phyloP scores from a whole-genome alignment of 2,113 vertebrate species.

The Egretta garzetta region DNA sequence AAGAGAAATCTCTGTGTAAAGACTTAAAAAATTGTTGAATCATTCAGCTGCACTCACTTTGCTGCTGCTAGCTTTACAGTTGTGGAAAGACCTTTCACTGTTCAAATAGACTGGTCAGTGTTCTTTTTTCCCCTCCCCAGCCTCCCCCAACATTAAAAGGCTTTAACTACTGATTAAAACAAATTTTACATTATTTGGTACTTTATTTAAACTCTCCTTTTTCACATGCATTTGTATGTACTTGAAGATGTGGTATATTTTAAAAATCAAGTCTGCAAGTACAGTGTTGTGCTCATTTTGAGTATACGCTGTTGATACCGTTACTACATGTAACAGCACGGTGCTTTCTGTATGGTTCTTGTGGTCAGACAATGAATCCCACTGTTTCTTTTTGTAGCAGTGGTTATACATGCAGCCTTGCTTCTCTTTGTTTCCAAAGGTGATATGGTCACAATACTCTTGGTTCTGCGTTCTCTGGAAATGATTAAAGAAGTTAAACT shows the following conservation, averaged over 20 bases:
- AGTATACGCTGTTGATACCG: not conserved
- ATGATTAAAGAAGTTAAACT: not conserved
- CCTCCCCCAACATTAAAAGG: not conserved
- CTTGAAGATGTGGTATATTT: not conserved
- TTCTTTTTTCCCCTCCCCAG: not conserved
- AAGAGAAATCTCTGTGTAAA: not conserved
- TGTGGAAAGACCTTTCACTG: not conserved
- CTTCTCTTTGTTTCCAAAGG: not conserved
- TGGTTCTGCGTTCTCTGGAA: not conserved
- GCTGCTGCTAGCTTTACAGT: not conserved
- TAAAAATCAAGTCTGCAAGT: not conserved
- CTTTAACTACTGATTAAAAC: not conserved
- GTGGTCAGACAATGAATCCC: not conserved
- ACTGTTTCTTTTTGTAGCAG: not conserved
- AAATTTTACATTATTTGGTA: not conserved
- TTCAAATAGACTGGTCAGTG: not conserved
- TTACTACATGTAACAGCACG: fast-evolving
- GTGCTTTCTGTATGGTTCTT: not conserved
- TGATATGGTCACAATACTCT: not conserved
- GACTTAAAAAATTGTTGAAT: not conserved
- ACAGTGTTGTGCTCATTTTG: not conserved
- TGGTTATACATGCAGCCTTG: not conserved
- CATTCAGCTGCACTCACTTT: not conserved
- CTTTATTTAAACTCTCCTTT: not conserved
- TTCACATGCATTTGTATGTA: not conserved